These are phyloP conservation scores for Aptenodytes forsteri DNA, from an alignment of 2,113 vertebrate species.

Conservation along the genomic window DNA sequence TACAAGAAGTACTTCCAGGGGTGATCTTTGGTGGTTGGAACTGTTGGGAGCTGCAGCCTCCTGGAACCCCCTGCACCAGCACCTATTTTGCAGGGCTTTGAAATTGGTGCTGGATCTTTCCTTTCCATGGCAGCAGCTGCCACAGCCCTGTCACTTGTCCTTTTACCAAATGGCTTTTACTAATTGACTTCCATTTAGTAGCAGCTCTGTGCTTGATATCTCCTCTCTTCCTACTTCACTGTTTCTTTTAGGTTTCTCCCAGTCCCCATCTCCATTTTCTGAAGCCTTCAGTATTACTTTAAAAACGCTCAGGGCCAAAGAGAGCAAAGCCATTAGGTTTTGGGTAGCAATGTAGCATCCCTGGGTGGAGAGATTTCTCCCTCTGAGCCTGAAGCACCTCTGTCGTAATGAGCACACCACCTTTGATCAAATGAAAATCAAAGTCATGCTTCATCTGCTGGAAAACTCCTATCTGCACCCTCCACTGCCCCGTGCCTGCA, in stretches of 20 bases:
- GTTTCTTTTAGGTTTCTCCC: neutral
- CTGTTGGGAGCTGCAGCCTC: neutral
- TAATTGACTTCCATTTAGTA: neutral
- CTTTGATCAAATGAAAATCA: conserved; percentile 39
- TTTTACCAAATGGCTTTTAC: neutral
- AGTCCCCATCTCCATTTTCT: neutral
- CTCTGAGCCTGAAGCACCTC: neutral
- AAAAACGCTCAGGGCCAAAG: neutral
- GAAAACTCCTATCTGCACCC: neutral
- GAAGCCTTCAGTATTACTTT: neutral
- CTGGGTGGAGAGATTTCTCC: neutral
- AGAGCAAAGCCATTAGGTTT: neutral
- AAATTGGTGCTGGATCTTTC: neutral
- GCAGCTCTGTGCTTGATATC: neutral
- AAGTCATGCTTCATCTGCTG: neutral
- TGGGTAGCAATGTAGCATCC: neutral
- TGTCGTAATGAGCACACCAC: neutral
- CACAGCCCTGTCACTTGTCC: neutral
- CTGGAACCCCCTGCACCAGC: neutral
- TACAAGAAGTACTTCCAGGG: neutral
- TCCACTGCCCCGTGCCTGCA: neutral
- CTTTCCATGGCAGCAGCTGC: neutral
- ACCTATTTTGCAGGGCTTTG: neutral
- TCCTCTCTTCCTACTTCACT: neutral
- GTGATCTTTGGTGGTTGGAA: neutral